A percentile compares a stretch with the other conserved stretches of the same genome.
Evolutionary conservation across 1,140 invertebrate species (phyloP).

Genomic region (Tetragnatha versicolor): DNA sequence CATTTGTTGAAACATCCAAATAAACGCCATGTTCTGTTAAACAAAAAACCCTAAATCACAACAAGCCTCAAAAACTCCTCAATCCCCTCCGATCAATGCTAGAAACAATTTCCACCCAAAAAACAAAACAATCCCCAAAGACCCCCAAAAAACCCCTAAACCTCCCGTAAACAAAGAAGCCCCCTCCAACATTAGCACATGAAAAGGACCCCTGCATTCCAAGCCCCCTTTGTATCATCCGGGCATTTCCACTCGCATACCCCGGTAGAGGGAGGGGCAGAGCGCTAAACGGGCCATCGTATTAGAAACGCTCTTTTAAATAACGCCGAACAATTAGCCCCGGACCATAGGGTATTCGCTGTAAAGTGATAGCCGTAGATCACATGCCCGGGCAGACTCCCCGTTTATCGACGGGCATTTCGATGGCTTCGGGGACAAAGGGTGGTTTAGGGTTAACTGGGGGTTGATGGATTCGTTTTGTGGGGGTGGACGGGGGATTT

Average conservation of each 20-base stretch:
- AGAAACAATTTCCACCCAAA: not conserved
- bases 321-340: constrained; percentile 50
- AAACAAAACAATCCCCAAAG: constrained; percentile 2
- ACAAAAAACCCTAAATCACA: no score
- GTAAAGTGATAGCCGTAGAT: constrained; percentile 43
- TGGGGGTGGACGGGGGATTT: no score
- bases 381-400: constrained; percentile 7
- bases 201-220: constrained; percentile 47
- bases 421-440: not conserved
- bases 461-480: no score
- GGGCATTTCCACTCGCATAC: constrained; percentile 37
- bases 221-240: constrained; percentile 32
- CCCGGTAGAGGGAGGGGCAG: constrained; percentile 11
- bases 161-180: constrained; percentile 46
- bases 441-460: not conserved
- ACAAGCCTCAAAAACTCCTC: no score
- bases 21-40: no score
- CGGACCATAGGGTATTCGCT: constrained; percentile 47
- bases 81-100: not conserved
- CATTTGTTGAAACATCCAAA: no score
- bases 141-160: not conserved
- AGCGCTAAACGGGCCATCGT: constrained; percentile 51
- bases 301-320: constrained; percentile 48
- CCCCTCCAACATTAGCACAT: constrained; percentile 46
- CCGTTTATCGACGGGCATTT: not conserved